Evolutionary conservation across 2,113 vertebrate genomes (phyloP).

Genomic region (Reinhardtius hippoglossoides): DNA sequence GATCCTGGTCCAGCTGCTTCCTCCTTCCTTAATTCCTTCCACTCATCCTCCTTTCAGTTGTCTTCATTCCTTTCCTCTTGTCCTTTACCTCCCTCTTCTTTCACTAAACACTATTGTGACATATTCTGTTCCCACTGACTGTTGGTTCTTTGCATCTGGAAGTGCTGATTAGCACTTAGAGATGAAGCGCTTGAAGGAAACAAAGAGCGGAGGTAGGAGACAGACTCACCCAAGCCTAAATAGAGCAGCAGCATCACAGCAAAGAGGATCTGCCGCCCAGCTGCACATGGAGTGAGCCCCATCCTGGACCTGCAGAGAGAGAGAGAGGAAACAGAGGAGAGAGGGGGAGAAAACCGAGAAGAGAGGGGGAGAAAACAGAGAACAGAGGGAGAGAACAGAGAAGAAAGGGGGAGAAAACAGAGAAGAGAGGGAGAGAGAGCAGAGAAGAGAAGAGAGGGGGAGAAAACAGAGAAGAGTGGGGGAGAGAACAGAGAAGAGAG

Average conservation of each 20-base stretch:
- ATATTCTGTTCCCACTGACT: not conserved
- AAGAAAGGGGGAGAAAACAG: not conserved
- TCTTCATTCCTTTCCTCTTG: not conserved
- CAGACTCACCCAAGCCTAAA: conserved; percentile 67
- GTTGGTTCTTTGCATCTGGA: not conserved
- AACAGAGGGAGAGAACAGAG: not conserved
- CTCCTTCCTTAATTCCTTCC: not conserved
- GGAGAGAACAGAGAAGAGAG: not conserved
- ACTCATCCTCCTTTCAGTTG: not conserved
- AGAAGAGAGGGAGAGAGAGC: not conserved
- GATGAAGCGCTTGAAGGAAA: conserved; percentile 1
- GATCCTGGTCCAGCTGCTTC: conserved; percentile 7
- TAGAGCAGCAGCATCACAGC: conserved; percentile 61
- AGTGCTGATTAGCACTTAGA: not conserved
- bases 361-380: not conserved
- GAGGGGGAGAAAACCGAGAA: not conserved
- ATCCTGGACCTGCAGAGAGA: conserved; percentile 70
- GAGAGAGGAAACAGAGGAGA: not conserved
- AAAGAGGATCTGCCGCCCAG: conserved; percentile 49
- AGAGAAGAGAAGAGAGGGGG: too few relatives aligned
- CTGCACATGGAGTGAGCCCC: conserved; percentile 49
- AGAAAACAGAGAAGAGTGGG: not conserved
- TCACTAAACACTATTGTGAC: too few relatives aligned
- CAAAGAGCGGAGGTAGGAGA: conserved; percentile 12
- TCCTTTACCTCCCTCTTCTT: not conserved